Base-by-base conservation (phyloP, 2,113 vertebrate species). In the Sminthopsis crassicaudata region DNA sequence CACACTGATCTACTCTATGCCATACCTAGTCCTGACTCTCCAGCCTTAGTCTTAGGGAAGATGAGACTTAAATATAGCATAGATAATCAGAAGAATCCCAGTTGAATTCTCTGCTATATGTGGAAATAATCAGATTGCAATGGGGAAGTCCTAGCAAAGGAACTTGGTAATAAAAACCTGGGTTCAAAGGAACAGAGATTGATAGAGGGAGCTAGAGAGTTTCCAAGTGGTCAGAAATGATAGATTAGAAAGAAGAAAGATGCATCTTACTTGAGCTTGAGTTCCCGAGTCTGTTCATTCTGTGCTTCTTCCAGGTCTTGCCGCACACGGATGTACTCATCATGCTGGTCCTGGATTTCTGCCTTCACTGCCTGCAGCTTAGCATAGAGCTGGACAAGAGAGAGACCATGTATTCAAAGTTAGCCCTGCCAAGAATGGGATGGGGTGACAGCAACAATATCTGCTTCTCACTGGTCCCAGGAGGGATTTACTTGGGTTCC, bases 301-400 rank as follows among this genome's bases (percentile, higher is more conserved):
- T 99, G 99, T 0, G 99, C 99, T 98, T 99, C 99, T 97, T 99
- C 99, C 57, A 99, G 99, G 98, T 99, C 99, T 98, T 99, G 99
- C 93, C 99, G 98, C 97, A 99, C 99, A 0, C 98, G 98, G 96
- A 99, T 98, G 93, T 99, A 99, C 96, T 99, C 99, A 0, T 99
- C 99, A 0, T 99, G 99, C 96, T 99, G 99, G 97, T 99, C 99
- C 96, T 98, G 98, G 94, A 99, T 99, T 98, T 99, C 99, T 0
- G 98, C 99, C 98, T 99, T 99, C 97, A 99, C 99, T 0, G 99
- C 96, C 99, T 99, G 99, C 26, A 99, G 99, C 98, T 99, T 99
- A 97, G 99, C 98, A 0, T 99, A 99, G 90, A 99, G 97, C 99
- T 99, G 97, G 1, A 51, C 5, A 90, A 84, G 24, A 92, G 54